A percentile compares a stretch with the other conserved stretches of the same genome.
phyloP scores from a whole-genome alignment of 1,140 invertebrate genomes.

The Gonioctena quinquepunctata region DNA sequence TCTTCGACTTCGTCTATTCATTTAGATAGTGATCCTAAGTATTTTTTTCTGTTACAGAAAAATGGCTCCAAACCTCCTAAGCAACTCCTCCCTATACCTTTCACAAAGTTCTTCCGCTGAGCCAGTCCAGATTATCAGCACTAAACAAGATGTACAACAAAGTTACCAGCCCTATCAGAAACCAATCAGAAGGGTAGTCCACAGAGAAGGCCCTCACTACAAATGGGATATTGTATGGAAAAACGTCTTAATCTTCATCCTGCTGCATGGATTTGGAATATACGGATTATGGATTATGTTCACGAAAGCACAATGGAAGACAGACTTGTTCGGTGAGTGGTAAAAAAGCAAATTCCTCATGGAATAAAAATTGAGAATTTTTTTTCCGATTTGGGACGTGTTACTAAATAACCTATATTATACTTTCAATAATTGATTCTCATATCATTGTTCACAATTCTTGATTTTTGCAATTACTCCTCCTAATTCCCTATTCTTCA shows the following conservation, averaged over 20 bases:
- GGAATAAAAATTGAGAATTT: too few relatives aligned
- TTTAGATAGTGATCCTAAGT: too few relatives aligned
- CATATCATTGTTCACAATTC: too few relatives aligned
- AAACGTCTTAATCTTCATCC: conserved; percentile 31
- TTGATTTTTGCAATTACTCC: too few relatives aligned
- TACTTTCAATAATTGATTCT: too few relatives aligned
- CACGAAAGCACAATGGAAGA: conserved; percentile 4
- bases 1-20: too few relatives aligned
- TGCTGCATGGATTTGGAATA: conserved; percentile 21
- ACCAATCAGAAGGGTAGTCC: conserved; percentile 26
- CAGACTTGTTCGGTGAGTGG: conserved; percentile 26
- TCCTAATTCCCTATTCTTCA: too few relatives aligned
- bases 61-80: conserved; percentile 50
- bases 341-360: too few relatives aligned
- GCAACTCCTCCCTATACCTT: conserved; percentile 21
- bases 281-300: conserved; percentile 28
- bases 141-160: conserved; percentile 18
- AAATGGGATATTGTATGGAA: conserved; percentile 38
- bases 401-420: too few relatives aligned
- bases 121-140: conserved; percentile 39
- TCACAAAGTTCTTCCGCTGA: conserved; percentile 43
- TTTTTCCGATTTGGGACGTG: too few relatives aligned
- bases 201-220: conserved; percentile 26
- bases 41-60: neutral
- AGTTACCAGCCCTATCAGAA: conserved; percentile 14